Conservation (phyloP, 2,888 invertebrate genomes). For the Lycaena phlaeas region DNA sequence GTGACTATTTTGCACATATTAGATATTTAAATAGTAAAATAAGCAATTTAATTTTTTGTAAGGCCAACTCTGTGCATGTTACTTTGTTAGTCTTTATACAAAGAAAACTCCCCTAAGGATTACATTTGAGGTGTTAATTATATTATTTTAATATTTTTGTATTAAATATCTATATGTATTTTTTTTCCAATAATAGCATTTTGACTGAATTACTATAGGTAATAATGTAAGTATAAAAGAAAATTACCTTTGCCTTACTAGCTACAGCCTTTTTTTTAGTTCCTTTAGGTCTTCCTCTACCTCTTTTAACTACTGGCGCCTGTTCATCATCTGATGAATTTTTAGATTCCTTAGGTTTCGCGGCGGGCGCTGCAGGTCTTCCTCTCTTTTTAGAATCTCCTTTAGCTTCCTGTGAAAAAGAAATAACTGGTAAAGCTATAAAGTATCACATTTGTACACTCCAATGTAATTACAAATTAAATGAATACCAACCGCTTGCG, state of each 20-base stretch:
- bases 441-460: conserved; percentile 1
- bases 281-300: conserved; percentile 70
- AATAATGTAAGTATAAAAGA: too few species aligned
- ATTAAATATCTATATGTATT: too few species aligned
- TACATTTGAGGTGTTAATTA: too few species aligned
- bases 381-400: conserved; percentile 63
- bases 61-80: too few species aligned
- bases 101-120: too few species aligned
- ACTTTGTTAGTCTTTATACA: too few species aligned
- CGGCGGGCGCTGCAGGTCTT: conserved; percentile 49
- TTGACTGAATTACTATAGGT: too few species aligned
- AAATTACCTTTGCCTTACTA: conserved; percentile 52
- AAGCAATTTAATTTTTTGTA: too few species aligned
- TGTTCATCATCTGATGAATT: conserved; percentile 69
- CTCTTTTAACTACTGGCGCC: conserved; percentile 67
- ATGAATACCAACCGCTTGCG: conserved; percentile 43
- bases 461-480: conserved; percentile 8
- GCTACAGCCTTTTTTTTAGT: conserved; percentile 66
- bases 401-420: conserved; percentile 54
- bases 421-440: conserved; percentile 5
- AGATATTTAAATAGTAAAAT: too few species aligned
- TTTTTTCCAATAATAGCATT: too few species aligned
- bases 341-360: conserved; percentile 68
- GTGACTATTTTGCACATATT: too few species aligned
- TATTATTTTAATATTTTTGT: too few species aligned